Conservation (phyloP, 1,140 invertebrate genomes). For the Eupeodes corollae region DNA sequence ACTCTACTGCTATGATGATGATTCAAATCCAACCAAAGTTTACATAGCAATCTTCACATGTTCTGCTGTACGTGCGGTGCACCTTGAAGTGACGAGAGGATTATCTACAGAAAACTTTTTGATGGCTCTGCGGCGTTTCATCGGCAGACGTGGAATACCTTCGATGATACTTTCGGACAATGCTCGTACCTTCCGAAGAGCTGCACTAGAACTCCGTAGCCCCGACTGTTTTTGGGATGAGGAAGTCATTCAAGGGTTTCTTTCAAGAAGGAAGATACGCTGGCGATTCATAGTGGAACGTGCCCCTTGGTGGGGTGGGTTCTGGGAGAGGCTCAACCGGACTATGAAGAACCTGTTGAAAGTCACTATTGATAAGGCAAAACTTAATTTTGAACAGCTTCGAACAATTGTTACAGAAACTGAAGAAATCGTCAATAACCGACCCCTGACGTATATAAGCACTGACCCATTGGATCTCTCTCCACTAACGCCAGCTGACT, state of each 20-base stretch:
- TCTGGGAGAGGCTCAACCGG: background rate
- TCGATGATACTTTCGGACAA: constrained; percentile 16
- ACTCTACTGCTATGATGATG: background rate
- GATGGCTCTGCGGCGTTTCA: constrained; percentile 23
- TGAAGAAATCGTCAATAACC: background rate
- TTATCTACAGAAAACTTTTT: constrained; percentile 24
- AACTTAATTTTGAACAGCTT: background rate
- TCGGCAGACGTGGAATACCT: constrained; percentile 23
- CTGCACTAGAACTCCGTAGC: background rate
- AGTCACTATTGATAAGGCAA: background rate
- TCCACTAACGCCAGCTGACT: background rate
- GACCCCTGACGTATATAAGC: background rate
- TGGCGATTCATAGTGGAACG: background rate
- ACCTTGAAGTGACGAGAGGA: constrained; percentile 27
- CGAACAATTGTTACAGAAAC: background rate
- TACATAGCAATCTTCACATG: constrained; percentile 24
- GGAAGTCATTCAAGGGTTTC: background rate
- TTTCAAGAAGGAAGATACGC: background rate
- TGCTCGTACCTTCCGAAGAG: constrained; percentile 1
- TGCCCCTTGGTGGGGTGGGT: background rate
- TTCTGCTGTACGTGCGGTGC: constrained; percentile 21
- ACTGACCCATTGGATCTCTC: background rate
- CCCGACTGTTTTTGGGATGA: background rate
- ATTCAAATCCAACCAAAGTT: constrained; percentile 11
- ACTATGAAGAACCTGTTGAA: constrained; percentile 6